Evolutionary conservation across 37 sponge, comb jelly and placozoan genomes (phyloP).

Genomic region (Diacarnus erythraeanus): DNA sequence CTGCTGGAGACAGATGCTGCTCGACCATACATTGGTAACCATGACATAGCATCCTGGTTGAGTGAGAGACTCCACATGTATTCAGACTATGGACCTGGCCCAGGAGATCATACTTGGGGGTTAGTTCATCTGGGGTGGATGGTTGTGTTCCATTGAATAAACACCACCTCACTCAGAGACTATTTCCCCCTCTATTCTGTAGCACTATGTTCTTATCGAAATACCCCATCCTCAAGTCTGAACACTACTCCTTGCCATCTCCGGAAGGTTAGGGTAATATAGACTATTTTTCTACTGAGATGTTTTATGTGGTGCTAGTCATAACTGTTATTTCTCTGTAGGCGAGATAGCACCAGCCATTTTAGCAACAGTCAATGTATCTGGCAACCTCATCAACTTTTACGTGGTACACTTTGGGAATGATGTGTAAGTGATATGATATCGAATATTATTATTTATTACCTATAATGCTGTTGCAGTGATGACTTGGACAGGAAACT

Average conservation of each 20-base stretch:
- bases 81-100: slow-evolving; percentile 60
- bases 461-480: neutral
- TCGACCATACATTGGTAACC: slow-evolving; percentile 49
- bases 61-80: slow-evolving; percentile 56
- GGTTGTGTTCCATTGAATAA: neutral
- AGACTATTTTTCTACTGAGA: neutral
- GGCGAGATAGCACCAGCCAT: slow-evolving; percentile 67
- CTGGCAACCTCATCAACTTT: slow-evolving; percentile 54
- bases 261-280: slow-evolving; percentile 31
- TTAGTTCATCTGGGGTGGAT: neutral
- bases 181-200: neutral
- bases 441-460: neutral
- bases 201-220: slow-evolving; percentile 58
- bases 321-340: neutral
- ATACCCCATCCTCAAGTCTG: slow-evolving; percentile 57
- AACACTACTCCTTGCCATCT: slow-evolving; percentile 60
- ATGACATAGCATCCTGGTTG: slow-evolving; percentile 54
- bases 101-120: slow-evolving; percentile 52
- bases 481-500: slow-evolving; percentile 43
- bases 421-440: slow-evolving; percentile 47
- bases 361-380: slow-evolving; percentile 49
- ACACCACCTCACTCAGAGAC: neutral
- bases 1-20: slow-evolving; percentile 56
- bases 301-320: neutral
- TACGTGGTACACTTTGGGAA: slow-evolving; percentile 56